These are phyloP conservation scores for Oplegnathus fasciatus DNA, from an alignment of 2,113 vertebrate species.

Conservation along the genomic window DNA sequence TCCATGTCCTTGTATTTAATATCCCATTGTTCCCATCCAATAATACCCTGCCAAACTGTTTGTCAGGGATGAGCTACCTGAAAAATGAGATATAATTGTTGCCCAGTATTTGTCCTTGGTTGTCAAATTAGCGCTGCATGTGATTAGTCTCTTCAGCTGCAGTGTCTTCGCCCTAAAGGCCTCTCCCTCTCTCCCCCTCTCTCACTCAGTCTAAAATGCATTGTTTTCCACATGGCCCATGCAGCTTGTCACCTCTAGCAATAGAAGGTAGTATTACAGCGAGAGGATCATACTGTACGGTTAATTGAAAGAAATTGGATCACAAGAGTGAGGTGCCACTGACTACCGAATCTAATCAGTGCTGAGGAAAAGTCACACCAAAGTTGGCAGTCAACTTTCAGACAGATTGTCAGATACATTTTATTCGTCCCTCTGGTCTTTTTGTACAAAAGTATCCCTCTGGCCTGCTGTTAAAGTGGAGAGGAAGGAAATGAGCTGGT, in stretches of 20 bases:
- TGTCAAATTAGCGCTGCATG: constrained; percentile 47
- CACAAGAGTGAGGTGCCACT: constrained; percentile 36
- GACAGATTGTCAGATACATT: constrained; percentile 39
- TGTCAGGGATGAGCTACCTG: constrained; percentile 44
- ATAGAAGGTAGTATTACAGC: neutral
- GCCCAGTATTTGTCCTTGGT: constrained; percentile 51
- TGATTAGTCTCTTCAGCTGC: constrained; percentile 47
- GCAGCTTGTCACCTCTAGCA: constrained; percentile 7
- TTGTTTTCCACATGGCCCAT: constrained; percentile 21
- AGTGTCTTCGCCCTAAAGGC: constrained; percentile 25
- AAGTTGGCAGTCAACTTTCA: constrained; percentile 51
- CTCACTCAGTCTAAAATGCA: neutral
- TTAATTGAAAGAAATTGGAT: constrained; percentile 56
- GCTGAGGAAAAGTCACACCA: constrained; percentile 23
- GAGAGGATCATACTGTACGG: constrained; percentile 17
- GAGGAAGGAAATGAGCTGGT: constrained; percentile 22
- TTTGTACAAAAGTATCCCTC: neutral
- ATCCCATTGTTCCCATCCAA: constrained; percentile 10
- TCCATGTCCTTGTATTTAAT: constrained; percentile 36
- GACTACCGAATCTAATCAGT: constrained; percentile 23
- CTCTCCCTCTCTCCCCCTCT: neutral
- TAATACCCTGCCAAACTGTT: constrained; percentile 14
- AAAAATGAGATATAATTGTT: constrained; percentile 54
- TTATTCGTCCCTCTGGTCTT: neutral
- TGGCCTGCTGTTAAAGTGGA: neutral